phyloP scores from a whole-genome alignment of 2,113 vertebrate genomes.

The Machaerirhynchus nigripectus region DNA sequence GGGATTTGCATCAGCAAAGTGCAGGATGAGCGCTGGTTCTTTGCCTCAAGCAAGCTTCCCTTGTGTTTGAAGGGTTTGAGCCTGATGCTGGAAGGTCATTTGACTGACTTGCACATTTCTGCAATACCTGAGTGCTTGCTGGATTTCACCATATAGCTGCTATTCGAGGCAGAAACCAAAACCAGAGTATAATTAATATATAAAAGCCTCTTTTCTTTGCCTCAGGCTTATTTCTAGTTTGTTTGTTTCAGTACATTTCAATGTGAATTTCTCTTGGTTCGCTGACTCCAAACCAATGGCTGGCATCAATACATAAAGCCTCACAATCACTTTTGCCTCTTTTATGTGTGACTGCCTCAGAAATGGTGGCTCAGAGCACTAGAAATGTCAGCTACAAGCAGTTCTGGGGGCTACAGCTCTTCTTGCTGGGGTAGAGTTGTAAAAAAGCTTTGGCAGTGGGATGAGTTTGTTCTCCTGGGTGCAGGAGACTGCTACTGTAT shows the following conservation, averaged over 20 bases:
- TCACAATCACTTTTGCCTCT: background rate
- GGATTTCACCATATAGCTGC: slow-evolving; percentile 23
- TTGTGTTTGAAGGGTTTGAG: background rate
- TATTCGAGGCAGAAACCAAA: slow-evolving; percentile 30
- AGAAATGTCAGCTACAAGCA: background rate
- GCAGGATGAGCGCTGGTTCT: background rate
- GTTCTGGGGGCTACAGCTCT: background rate
- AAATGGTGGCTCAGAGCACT: slow-evolving; percentile 6
- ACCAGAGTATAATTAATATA: slow-evolving; percentile 16
- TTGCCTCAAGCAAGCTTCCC: slow-evolving; percentile 2
- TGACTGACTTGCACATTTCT: background rate
- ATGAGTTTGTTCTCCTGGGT: background rate
- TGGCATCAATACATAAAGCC: slow-evolving; percentile 24
- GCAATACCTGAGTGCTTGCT: slow-evolving; percentile 8
- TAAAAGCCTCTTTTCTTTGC: slow-evolving; percentile 51
- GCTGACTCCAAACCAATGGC: slow-evolving; percentile 42
- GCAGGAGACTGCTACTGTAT: background rate
- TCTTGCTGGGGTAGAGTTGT: background rate
- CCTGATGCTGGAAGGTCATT: slow-evolving; percentile 21
- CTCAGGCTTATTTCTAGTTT: slow-evolving; percentile 39
- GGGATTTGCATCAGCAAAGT: slow-evolving; percentile 35
- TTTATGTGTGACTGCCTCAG: background rate
- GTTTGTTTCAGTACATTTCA: slow-evolving; percentile 51
- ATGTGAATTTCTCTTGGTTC: slow-evolving; percentile 45
- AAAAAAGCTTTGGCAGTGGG: background rate